Evolutionary conservation across 1,140 invertebrate species (phyloP).

Genomic region (Formica exsecta): DNA sequence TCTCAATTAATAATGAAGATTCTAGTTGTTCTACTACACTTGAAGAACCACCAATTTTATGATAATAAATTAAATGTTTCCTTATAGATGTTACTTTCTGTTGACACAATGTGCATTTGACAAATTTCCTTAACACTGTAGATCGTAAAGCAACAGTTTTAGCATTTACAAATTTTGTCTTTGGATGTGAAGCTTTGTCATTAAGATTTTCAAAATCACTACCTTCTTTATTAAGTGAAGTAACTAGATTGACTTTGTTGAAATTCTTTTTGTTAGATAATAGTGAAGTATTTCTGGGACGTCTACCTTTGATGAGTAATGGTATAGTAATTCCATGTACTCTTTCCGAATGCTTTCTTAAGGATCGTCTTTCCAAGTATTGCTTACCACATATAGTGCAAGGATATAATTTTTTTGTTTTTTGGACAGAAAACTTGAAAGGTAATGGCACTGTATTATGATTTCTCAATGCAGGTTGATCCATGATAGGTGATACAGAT

Average conservation of each 20-base stretch:
- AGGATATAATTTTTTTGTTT: conserved; percentile 74
- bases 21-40: conserved; percentile 68
- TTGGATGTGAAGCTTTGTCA: background rate
- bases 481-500: conserved; percentile 63
- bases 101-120: conserved; percentile 80
- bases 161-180: background rate
- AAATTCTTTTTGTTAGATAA: background rate
- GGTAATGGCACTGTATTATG: conserved; percentile 72
- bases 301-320: background rate
- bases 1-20: conserved; percentile 17
- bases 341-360: conserved; percentile 77
- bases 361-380: conserved; percentile 72
- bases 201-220: background rate
- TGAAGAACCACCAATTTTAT: conserved; percentile 79
- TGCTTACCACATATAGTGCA: conserved; percentile 80
- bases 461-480: conserved; percentile 71
- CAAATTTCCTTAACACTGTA: background rate
- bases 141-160: background rate
- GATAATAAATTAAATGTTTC: conserved; percentile 82
- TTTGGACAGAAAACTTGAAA: conserved; percentile 79
- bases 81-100: conserved; percentile 74
- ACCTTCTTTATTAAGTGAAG: background rate
- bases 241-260: background rate
- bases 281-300: background rate
- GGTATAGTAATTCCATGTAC: conserved; percentile 78